These are phyloP conservation scores for Drosophila persimilis DNA, from an alignment of 1,140 invertebrate species.

Conservation along the genomic window DNA sequence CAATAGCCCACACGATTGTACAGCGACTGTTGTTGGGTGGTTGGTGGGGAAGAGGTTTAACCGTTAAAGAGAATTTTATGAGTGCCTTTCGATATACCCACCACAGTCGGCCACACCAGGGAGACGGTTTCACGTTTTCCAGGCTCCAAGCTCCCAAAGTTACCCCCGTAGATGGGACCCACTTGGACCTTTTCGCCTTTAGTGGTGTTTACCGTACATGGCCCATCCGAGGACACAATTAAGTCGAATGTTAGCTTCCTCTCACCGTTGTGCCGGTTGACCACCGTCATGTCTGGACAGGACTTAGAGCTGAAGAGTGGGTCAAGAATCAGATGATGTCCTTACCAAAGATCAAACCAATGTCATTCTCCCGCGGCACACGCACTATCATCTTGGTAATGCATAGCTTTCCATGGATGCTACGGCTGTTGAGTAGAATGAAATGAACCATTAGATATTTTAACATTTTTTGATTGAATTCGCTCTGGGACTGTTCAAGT, in stretches of 20 bases:
- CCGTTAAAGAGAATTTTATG: background rate
- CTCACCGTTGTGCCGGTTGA: constrained; percentile 28
- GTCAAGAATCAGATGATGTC: no score
- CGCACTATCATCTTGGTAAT: constrained; percentile 62
- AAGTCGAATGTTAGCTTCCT: constrained; percentile 53
- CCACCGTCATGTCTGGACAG: constrained; percentile 56
- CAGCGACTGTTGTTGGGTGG: constrained; percentile 47
- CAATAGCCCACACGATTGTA: constrained; percentile 77
- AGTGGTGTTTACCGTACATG: constrained; percentile 59
- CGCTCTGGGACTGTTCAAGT: background rate
- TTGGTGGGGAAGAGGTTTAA: background rate
- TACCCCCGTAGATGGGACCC: constrained; percentile 58
- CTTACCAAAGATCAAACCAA: constrained; percentile 73
- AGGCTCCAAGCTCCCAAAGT: constrained; percentile 61
- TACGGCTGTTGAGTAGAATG: constrained; percentile 11
- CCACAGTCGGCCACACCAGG: constrained; percentile 73
- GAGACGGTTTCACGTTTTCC: constrained; percentile 64
- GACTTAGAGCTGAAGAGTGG: background rate
- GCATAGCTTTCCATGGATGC: constrained; percentile 20
- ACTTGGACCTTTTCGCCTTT: constrained; percentile 38
- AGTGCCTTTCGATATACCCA: constrained; percentile 12
- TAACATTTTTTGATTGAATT: constrained; percentile 48
- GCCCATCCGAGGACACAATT: constrained; percentile 45
- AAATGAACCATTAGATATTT: constrained; percentile 33
- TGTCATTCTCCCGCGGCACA: constrained; percentile 57